A percentile compares a stretch with the other conserved stretches of the same genome.
These are phyloP conservation scores for Bujurquina vittata DNA, from an alignment of 2,113 vertebrate genomes.

Conservation along the genomic window DNA sequence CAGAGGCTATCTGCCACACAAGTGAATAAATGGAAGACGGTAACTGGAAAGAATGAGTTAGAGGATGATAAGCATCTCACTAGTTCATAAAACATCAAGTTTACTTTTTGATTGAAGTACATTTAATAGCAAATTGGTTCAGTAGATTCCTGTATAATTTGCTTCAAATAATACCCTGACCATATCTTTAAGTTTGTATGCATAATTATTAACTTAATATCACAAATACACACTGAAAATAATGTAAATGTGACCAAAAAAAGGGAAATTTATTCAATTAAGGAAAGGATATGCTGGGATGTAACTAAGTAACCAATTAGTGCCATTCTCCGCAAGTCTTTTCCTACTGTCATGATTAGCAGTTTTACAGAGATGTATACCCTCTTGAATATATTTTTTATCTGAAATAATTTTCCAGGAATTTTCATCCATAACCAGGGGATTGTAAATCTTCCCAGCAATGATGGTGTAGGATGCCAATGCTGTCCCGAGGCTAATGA, in stretches of 20 bases:
- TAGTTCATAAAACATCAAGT: not conserved
- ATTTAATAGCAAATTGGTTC: not conserved
- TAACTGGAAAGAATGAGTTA: not conserved
- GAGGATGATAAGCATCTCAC: not conserved
- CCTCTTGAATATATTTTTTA: constrained; percentile 1
- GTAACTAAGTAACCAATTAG: not conserved
- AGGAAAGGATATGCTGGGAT: not conserved
- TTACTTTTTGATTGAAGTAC: not conserved
- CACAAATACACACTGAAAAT: not conserved
- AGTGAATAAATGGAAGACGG: not conserved
- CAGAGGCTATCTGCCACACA: not conserved
- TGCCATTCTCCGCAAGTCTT: not conserved
- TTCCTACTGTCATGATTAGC: not conserved
- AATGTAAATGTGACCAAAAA: not conserved
- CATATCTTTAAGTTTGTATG: not conserved
- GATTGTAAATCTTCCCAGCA: constrained; percentile 43
- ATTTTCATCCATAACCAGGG: not conserved
- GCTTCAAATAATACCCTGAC: not conserved
- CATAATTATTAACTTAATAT: not conserved
- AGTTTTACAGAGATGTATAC: not conserved
- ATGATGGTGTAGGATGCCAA: constrained; percentile 35
- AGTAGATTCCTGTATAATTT: not conserved
- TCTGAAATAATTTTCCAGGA: constrained; percentile 15
- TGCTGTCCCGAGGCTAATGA: constrained; percentile 48
- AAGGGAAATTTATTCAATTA: not conserved